These are phyloP conservation scores for Chirona hameri DNA, from an alignment of 2,888 invertebrate genomes.

Conservation along the genomic window DNA sequence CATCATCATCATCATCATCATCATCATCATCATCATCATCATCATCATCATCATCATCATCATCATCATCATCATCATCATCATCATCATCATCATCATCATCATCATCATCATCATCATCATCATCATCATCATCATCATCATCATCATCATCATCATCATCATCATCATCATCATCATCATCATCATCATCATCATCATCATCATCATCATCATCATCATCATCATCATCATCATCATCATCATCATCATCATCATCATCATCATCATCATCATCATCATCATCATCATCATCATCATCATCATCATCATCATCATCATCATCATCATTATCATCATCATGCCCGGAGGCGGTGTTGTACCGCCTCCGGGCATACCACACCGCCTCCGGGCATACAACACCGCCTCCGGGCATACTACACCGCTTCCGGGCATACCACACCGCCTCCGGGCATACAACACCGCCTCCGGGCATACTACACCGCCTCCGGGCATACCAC, in stretches of 20 bases:
- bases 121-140: background rate
- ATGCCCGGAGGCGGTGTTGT: background rate
- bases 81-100: background rate
- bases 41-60: background rate
- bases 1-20: background rate
- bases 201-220: background rate
- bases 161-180: background rate
- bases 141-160: background rate
- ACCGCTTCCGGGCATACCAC: too few relatives aligned
- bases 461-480: too few relatives aligned
- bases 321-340: background rate
- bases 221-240: slow-evolving; percentile 22
- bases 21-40: background rate
- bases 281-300: background rate
- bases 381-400: too few relatives aligned
- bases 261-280: slow-evolving; percentile 22
- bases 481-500: too few relatives aligned
- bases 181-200: slow-evolving; percentile 14
- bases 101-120: slow-evolving; percentile 4
- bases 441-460: too few relatives aligned
- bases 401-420: too few relatives aligned
- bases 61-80: background rate
- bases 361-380: too few relatives aligned
- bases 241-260: slow-evolving; percentile 11
- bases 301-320: background rate